phyloP scores from a whole-genome alignment of 2,888 invertebrate genomes.

The Ormyrus labotus region DNA sequence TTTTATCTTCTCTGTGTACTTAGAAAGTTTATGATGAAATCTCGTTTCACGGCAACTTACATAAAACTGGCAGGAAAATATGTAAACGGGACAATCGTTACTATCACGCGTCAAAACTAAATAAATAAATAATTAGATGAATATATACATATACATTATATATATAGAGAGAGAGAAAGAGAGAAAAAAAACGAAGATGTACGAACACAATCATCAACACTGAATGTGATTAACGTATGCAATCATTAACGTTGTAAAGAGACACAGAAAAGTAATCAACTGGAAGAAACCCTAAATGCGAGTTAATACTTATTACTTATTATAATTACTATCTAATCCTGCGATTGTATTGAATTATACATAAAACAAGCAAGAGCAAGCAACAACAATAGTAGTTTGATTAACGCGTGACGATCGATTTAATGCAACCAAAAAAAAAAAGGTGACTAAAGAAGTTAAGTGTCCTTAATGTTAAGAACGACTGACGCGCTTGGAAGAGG shows the following conservation, averaged over 20 bases:
- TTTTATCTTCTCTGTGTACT: neutral
- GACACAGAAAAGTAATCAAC: neutral
- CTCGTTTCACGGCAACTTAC: conserved; percentile 35
- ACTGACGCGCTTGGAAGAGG: conserved; percentile 58
- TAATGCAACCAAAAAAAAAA: conserved; percentile 53
- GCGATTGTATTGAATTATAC: conserved; percentile 1
- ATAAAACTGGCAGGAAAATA: conserved; percentile 12
- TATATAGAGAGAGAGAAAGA: too few relatives aligned
- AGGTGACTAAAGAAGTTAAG: conserved; percentile 71
- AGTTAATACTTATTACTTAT: conserved; percentile 39
- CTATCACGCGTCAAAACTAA: conserved; percentile 26
- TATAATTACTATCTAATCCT: conserved; percentile 22
- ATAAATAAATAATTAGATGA: neutral
- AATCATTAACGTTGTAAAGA: conserved; percentile 57
- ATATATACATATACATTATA: too few relatives aligned
- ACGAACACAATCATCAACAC: conserved; percentile 53
- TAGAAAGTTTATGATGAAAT: conserved; percentile 1
- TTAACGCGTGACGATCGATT: conserved; percentile 60
- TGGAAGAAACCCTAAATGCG: conserved; percentile 19
- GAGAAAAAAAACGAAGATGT: conserved; percentile 17
- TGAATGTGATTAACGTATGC: conserved; percentile 61
- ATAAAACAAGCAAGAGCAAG: conserved; percentile 17
- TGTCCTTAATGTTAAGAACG: conserved; percentile 73
- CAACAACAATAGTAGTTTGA: conserved; percentile 41
- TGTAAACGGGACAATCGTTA: conserved; percentile 37